Evolutionary conservation across 2,113 vertebrate species (phyloP).

Genomic region (Manacus vitellinus): DNA sequence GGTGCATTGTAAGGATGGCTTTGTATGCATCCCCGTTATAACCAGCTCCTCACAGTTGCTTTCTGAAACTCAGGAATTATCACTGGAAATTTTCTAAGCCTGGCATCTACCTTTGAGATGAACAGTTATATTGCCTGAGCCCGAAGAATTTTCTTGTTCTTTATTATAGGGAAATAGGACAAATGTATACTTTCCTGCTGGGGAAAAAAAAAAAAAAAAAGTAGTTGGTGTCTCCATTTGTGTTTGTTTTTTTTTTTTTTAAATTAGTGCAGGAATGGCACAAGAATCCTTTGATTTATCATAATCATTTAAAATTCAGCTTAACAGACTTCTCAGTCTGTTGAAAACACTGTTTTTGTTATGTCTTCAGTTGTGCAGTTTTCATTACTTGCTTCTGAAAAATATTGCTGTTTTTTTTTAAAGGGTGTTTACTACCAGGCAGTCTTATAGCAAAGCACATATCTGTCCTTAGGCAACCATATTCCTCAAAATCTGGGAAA

Average conservation of each 20-base stretch:
- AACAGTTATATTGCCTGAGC: neutral
- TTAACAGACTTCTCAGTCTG: neutral
- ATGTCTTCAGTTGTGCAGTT: neutral
- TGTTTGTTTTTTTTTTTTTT: neutral
- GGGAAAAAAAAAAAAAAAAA: neutral
- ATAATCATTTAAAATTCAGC: neutral
- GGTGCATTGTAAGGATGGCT: conserved; percentile 7
- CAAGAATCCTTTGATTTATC: neutral
- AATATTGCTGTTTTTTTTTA: conserved; percentile 1
- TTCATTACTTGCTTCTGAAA: conserved; percentile 46
- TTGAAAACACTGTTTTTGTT: neutral
- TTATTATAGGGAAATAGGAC: neutral
- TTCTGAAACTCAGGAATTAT: conserved; percentile 37
- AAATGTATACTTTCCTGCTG: neutral
- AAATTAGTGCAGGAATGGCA: neutral
- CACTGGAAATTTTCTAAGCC: neutral
- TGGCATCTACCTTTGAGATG: conserved; percentile 5
- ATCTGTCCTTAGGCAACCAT: conserved; percentile 55
- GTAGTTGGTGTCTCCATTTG: neutral
- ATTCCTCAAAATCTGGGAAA: conserved; percentile 23
- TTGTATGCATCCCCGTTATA: conserved; percentile 16
- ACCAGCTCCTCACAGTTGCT: conserved; percentile 30
- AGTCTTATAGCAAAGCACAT: conserved; percentile 5
- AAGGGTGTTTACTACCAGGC: conserved; percentile 33
- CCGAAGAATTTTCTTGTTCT: neutral